Evolutionary conservation across 2,113 vertebrate species (phyloP).

Genomic region (Nerophis ophidion): DNA sequence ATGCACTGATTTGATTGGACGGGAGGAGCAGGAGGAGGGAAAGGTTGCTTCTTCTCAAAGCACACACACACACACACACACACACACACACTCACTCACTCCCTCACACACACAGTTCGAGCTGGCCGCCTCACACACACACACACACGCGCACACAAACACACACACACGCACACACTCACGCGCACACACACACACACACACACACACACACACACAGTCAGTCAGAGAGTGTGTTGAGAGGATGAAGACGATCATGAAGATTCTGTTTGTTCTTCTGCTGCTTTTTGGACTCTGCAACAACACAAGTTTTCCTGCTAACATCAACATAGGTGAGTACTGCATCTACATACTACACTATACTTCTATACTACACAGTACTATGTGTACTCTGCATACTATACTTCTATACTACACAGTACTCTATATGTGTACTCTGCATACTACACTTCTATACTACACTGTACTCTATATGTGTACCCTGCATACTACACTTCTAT

Average conservation of each 20-base stretch:
- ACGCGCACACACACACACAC: too few species aligned
- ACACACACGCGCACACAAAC: too few species aligned
- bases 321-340: slow-evolving; percentile 6
- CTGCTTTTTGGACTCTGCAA: neutral
- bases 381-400: too few species aligned
- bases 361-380: too few species aligned
- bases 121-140: neutral
- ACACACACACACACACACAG: too few species aligned
- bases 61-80: neutral
- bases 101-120: neutral
- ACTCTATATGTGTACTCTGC: too few species aligned
- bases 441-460: too few species aligned
- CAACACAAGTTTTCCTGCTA: neutral
- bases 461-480: too few species aligned
- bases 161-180: too few species aligned
- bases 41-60: neutral
- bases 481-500: too few species aligned
- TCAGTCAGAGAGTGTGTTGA: too few species aligned
- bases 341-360: neutral
- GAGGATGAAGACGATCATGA: neutral
- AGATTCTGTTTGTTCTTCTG: neutral
- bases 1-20: neutral
- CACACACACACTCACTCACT: neutral
- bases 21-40: neutral
- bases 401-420: too few species aligned